Evolutionary conservation across 2,113 vertebrate genomes (phyloP).

Genomic region (zebrafish (Danio rerio)): GRCz12tu NC_133190.1:22867001-22867500

Average conservation of each 20-base stretch:
- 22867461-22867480: too few relatives aligned
- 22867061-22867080: too few relatives aligned
- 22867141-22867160: not conserved
- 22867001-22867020: too few relatives aligned
- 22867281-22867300: slow-evolving; percentile 91
- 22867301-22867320: slow-evolving; percentile 93
- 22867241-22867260: slow-evolving; percentile 70
- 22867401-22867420: not conserved
- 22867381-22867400: not conserved
- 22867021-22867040: too few relatives aligned
- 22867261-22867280: slow-evolving; percentile 86
- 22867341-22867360: slow-evolving; percentile 78
- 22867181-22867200: not conserved
- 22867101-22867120: too few relatives aligned
- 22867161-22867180: not conserved
- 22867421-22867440: too few relatives aligned
- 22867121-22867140: not conserved
- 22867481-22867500: too few relatives aligned
- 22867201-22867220: not conserved
- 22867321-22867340: slow-evolving; percentile 94
- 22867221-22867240: slow-evolving; percentile 73
- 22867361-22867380: not conserved
- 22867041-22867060: too few relatives aligned
- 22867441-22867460: too few relatives aligned
- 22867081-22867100: too few relatives aligned